These are phyloP conservation scores for Drosophila paulistorum DNA, from an alignment of 1,140 invertebrate genomes.

Conservation along the genomic window DNA sequence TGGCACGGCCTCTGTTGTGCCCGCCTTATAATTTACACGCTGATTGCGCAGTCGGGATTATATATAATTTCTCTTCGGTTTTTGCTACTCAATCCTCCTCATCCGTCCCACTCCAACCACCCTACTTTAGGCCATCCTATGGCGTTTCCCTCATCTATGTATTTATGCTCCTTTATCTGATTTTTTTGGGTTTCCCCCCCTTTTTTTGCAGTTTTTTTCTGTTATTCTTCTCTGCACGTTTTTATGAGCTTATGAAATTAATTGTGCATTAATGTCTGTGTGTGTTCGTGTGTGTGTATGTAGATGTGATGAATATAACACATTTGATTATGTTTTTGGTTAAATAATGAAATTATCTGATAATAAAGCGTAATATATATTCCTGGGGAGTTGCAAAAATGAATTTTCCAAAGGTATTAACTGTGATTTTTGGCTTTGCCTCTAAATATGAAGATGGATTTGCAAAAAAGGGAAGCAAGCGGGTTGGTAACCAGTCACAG, in stretches of 20 bases:
- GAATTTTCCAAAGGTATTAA: conserved; percentile 56
- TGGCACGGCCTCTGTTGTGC: conserved; percentile 52
- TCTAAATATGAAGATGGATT: conserved; percentile 43
- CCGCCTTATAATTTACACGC: conserved; percentile 79
- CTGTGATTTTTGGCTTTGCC: conserved; percentile 35
- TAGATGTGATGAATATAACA: conserved; percentile 67
- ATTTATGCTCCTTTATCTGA: conserved; percentile 64
- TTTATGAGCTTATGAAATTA: conserved; percentile 80
- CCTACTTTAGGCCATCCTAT: conserved; percentile 33
- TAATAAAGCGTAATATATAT: conserved; percentile 66
- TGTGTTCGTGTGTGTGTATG: conserved; percentile 28
- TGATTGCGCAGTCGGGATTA: conserved; percentile 75
- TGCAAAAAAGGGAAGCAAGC: conserved; percentile 12
- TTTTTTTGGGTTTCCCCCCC: conserved; percentile 37
- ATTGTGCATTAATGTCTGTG: conserved; percentile 58
- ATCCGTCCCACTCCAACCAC: conserved; percentile 11
- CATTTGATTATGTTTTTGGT: conserved; percentile 76
- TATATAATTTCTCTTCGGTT: conserved; percentile 74
- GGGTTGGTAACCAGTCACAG: background rate
- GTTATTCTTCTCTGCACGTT: conserved; percentile 60
- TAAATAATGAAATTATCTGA: conserved; percentile 80
- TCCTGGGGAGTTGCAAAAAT: conserved; percentile 38
- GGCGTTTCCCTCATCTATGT: conserved; percentile 17
- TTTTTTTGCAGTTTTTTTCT: conserved; percentile 42
- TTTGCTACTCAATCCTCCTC: conserved; percentile 31